phyloP scores from a whole-genome alignment of 2,797 vertebrate species.

The Rachycentron canadum region DNA sequence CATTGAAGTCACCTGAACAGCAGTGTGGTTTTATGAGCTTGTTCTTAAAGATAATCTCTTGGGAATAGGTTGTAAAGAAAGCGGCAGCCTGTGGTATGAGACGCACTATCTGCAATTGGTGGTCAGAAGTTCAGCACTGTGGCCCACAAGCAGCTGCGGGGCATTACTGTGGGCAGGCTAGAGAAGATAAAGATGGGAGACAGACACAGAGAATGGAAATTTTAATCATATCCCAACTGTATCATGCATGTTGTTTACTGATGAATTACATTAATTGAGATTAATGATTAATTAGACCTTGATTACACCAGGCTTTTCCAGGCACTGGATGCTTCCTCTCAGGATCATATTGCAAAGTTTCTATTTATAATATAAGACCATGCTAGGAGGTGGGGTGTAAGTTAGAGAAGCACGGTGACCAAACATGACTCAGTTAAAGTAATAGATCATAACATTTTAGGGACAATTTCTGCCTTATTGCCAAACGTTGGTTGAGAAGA shows the following conservation, averaged over 20 bases:
- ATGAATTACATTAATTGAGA: slow-evolving; percentile 15
- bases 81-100: slow-evolving; percentile 35
- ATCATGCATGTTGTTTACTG: slow-evolving; percentile 3
- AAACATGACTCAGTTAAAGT: slow-evolving; percentile 35
- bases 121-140: slow-evolving; percentile 55
- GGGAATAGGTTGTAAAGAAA: slow-evolving; percentile 64
- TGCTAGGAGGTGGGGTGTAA: slow-evolving; percentile 39
- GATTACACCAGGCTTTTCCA: slow-evolving; percentile 43
- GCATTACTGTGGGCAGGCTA: not conserved
- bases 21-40: slow-evolving; percentile 61
- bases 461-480: not conserved
- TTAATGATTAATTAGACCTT: slow-evolving; percentile 25
- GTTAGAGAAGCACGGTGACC: slow-evolving; percentile 30
- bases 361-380: slow-evolving; percentile 72
- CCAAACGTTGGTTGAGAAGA: not conserved
- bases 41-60: slow-evolving; percentile 50
- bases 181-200: no score
- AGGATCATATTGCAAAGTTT: slow-evolving; percentile 61
- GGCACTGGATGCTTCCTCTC: slow-evolving; percentile 30
- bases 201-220: not conserved
- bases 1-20: slow-evolving; percentile 58
- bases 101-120: slow-evolving; percentile 11
- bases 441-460: slow-evolving; percentile 1
- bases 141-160: slow-evolving; percentile 21
- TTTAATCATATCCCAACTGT: not conserved